Percentiles rank a stretch among this genome's conserved stretches.
phyloP scores from a whole-genome alignment of 2,888 invertebrate genomes.

The Sinodicranocentrus sp. region DNA sequence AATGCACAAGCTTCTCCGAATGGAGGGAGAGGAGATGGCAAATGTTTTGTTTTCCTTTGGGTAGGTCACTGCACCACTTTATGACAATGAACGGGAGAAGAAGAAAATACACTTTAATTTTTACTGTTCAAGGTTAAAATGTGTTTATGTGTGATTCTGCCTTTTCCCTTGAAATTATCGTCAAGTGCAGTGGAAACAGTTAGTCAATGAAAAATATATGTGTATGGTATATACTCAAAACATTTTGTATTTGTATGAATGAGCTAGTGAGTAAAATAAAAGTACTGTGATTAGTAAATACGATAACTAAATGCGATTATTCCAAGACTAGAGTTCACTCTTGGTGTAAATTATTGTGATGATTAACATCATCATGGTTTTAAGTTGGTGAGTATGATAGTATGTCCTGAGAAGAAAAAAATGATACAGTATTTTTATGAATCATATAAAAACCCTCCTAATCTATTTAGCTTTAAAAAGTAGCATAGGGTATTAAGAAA shows the following conservation, averaged over 20 bases:
- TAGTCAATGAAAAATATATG: too few relatives aligned
- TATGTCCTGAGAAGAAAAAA: constrained; percentile 50
- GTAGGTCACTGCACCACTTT: constrained; percentile 58
- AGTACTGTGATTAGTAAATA: neutral
- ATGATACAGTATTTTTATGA: constrained; percentile 35
- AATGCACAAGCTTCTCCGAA: neutral
- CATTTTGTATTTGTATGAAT: too few relatives aligned
- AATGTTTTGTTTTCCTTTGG: constrained; percentile 61
- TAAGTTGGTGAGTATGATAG: constrained; percentile 24
- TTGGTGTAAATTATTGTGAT: constrained; percentile 18
- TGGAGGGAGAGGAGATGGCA: neutral
- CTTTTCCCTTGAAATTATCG: neutral
- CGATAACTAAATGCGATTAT: constrained; percentile 23
- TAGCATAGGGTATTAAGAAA: constrained; percentile 6
- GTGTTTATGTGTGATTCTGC: constrained; percentile 1
- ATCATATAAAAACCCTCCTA: constrained; percentile 21
- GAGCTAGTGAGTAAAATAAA: neutral
- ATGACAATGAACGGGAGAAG: constrained; percentile 28
- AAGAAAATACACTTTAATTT: constrained; percentile 54
- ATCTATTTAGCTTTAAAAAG: constrained; percentile 4
- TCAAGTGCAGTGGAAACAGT: neutral
- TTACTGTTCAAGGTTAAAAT: constrained; percentile 55
- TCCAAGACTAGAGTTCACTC: constrained; percentile 27
- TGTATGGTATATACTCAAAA: too few relatives aligned
- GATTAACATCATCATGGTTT: neutral